Conservation (phyloP, 1,140 invertebrate genomes). For the Caenorhabditis latens region DNA sequence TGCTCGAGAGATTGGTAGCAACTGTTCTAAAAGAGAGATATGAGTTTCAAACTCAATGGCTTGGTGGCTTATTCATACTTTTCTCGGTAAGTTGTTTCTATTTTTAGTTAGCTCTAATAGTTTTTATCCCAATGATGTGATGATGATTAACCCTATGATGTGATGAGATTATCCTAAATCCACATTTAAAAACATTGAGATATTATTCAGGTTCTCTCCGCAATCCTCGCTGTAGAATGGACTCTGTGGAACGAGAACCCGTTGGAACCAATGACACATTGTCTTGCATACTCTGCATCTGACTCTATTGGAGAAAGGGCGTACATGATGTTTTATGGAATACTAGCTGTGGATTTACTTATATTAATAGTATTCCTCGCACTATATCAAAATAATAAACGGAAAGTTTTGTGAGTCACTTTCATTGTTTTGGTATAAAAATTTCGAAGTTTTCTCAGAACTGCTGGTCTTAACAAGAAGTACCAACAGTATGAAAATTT, state of each 20-base stretch:
- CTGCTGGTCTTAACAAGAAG: constrained; percentile 1
- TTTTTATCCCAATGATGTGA: too few species aligned
- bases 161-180: too few species aligned
- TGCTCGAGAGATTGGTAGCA: constrained; percentile 4
- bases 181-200: too few species aligned
- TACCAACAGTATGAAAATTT: constrained; percentile 45
- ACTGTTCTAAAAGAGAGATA: constrained; percentile 10
- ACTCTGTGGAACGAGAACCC: constrained; percentile 35
- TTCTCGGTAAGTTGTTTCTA: constrained; percentile 4
- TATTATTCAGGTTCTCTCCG: constrained; percentile 15
- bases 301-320: constrained; percentile 17
- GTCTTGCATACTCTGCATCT: constrained; percentile 37
- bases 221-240: constrained; percentile 16
- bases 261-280: constrained; percentile 40
- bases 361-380: background rate
- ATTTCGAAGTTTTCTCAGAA: too few species aligned
- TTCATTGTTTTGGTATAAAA: too few species aligned
- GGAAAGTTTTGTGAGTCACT: constrained; percentile 34
- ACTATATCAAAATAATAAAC: background rate
- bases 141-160: too few species aligned
- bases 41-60: constrained; percentile 37
- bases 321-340: constrained; percentile 23
- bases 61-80: background rate
- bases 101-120: too few species aligned
- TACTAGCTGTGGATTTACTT: background rate